Evolutionary conservation across 2,113 vertebrate species (phyloP), one percentile per base, ranked within the genome.

Genomic region (Crocuta crocuta): DNA sequence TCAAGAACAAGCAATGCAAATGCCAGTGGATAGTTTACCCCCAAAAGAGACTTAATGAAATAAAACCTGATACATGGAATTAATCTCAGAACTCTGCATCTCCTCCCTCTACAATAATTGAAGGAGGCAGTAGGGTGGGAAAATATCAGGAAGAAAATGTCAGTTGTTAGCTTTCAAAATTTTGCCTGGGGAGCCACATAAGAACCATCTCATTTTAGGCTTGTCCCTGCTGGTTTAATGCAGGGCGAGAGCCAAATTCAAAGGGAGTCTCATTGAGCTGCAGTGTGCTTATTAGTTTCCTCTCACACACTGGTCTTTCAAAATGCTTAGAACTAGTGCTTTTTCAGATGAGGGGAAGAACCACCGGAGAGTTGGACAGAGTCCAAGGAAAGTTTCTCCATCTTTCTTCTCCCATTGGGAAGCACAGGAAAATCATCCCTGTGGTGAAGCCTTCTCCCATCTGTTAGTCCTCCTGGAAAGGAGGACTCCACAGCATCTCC

Each of bases 201-300:
- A 80, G 66, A 84, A 66, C 61, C 66, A 7, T 96, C 53, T 81
- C 71, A 7, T 95, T 48, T 89, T 7, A 55, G 86, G 86, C 96
- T 91, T 95, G 95, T 83, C 97, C 70, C 3, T 87, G 92, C 97
- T 94, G 97, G 97, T 55, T 81, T 65, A 95, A 85, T 5, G 24
- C n/a, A 65, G 53, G 71, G 53, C 10, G 16, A 83, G 94, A 94
- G 78, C 91, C 97, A 65, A 31, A 80, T 35, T 89, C 94, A 93
- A 83, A 93, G 89, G 66, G 68, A 74, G 73, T 58, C 93, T 80
- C 91, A 7, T 0, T 74, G 45, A 81, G 71, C 68, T 48, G 80
- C 35, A 15, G 35, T 84, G 89, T 53, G 63, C 87, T 82, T 28
- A 31, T 50, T 86, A 70, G 88, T 78, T 96, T 74, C 89, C 31